These are phyloP conservation scores for Etheostoma perlongum DNA, from an alignment of 2,797 vertebrate genomes.

Conservation along the genomic window DNA sequence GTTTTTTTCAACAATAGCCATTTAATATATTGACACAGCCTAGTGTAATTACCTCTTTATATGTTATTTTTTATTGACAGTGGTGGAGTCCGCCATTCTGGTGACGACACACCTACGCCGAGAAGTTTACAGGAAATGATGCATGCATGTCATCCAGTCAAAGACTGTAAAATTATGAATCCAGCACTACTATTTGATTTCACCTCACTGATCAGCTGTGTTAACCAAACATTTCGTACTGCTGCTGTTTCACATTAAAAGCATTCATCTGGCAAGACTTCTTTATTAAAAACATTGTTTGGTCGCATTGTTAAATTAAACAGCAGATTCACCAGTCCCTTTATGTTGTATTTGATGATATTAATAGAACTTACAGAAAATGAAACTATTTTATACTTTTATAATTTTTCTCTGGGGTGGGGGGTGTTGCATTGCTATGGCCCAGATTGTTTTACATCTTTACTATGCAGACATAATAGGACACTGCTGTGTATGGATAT, in stretches of 20 bases:
- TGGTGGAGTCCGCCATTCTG: background rate
- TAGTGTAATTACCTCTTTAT: too few relatives aligned
- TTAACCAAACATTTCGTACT: background rate
- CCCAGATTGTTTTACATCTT: slow-evolving; percentile 23
- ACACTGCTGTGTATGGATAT: slow-evolving; percentile 36
- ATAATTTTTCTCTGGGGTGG: too few relatives aligned
- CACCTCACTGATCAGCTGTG: background rate
- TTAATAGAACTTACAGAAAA: background rate
- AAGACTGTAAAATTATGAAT: background rate
- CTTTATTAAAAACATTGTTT: slow-evolving; percentile 7
- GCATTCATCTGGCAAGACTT: background rate
- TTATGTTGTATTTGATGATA: background rate
- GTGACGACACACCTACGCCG: background rate
- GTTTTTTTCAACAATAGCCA: too few relatives aligned
- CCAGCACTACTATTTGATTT: background rate
- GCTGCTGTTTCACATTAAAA: background rate
- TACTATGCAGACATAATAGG: slow-evolving; percentile 37
- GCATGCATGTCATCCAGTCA: background rate
- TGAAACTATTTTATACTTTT: too few relatives aligned
- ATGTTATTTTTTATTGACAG: too few relatives aligned
- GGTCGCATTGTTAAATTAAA: background rate
- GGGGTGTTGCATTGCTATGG: too few relatives aligned
- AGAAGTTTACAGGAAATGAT: background rate
- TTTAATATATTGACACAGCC: background rate
- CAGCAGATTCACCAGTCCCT: background rate